phyloP scores from a whole-genome alignment of 2,113 vertebrate species.

The Actenoides hombroni region DNA sequence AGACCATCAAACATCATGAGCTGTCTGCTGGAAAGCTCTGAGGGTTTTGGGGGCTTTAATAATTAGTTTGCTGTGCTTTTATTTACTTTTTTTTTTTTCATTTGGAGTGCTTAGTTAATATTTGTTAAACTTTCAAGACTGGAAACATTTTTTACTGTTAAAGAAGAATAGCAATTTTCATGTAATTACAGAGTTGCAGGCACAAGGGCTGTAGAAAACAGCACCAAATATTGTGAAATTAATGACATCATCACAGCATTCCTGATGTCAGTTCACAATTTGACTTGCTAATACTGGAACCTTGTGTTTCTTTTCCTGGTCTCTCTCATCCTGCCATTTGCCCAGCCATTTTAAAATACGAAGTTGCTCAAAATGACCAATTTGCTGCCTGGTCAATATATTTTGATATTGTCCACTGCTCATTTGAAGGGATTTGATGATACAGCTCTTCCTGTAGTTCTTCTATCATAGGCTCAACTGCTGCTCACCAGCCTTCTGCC shows the following conservation, averaged over 20 bases:
- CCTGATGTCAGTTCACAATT: neutral
- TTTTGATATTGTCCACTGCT: neutral
- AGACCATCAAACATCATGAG: neutral
- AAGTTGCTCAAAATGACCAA: neutral
- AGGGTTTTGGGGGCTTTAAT: neutral
- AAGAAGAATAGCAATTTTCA: neutral
- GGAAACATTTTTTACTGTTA: neutral
- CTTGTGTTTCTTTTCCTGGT: neutral
- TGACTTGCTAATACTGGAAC: neutral
- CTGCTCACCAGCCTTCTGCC: neutral
- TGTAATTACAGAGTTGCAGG: neutral
- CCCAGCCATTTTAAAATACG: neutral
- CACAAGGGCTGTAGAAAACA: neutral
- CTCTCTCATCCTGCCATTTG: neutral
- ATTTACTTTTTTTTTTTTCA: neutral
- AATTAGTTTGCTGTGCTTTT: neutral
- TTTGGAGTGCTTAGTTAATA: neutral
- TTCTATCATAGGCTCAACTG: neutral
- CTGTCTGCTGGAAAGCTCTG: neutral
- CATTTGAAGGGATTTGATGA: neutral
- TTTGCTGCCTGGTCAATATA: neutral
- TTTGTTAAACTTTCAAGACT: neutral
- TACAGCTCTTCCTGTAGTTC: neutral
- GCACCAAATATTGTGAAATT: constrained; percentile 6
- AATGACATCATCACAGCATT: neutral